Evolutionary conservation across 2,888 invertebrate species (phyloP), one percentile per base, ranked within the genome.

Genomic region (Eledona agricola): DNA sequence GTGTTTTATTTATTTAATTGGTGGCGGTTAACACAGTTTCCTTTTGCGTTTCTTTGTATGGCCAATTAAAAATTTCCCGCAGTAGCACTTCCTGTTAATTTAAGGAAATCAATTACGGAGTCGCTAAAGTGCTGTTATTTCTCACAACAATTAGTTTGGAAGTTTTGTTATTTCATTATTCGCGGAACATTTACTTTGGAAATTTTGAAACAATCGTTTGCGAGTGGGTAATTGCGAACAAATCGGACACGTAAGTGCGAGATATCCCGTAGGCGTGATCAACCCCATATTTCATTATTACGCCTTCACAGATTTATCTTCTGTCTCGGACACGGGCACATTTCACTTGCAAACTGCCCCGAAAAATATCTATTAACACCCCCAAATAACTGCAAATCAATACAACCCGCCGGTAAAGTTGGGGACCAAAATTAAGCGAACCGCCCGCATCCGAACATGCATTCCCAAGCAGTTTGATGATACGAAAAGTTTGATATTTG

Each of bases 281-380:
- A 54, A 34, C 54, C 58, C 60, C 54, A 66, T 69, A 66, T 65
- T 65, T 69, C 69, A 69, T 66, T 67, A 67, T 66, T 66, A 67
- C 63, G 65, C 64, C 60, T 61, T 51, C 45, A 51, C 43, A 60
- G 58, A 67, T 67, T 68, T 68, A 66, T 68, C 65, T 66, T 59
- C 57, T 64, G 66, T 65, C 64, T 58, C 50, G 60, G 65, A 62
- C 67, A 66, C 65, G 58, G 63, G 20, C 32, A 45, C 62, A 61
- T 64, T 64, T 66, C 63, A 64, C 66, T 61, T 66, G 65, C 64
- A 63, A 62, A n/a, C n/a, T n/a, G n/a, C n/a, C n/a, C n/a, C n/a
- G n/a, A n/a, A n/a, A n/a, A n/a, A n/a, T n/a, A n/a, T n/a, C n/a
- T n/a, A n/a, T n/a, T n/a, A n/a, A n/a, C n/a, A n/a, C n/a, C n/a